Base-by-base conservation (phyloP, 2,113 vertebrate genomes). In the Onychostoma macrolepis region DNA sequence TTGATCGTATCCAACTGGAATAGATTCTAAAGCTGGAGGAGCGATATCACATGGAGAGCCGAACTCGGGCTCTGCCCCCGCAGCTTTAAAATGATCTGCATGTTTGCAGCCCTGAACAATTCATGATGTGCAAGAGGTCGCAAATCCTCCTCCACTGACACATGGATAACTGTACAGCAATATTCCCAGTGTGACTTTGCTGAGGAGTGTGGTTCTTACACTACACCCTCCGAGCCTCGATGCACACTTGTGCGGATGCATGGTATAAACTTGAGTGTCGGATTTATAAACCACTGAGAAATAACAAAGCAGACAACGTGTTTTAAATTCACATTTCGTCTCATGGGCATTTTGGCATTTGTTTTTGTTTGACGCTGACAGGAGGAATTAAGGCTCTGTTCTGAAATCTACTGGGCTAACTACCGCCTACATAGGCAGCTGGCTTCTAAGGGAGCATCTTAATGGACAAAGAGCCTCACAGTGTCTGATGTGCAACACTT, bases 121-220 rank as follows among this genome's bases (percentile, higher is more conserved):
- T 71, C 83, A 13, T 74, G 79, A 84, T 17, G 85, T 86, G 87
- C 69, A 85, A 77, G 85, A 84, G 86, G 63, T 48, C 81, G 74
- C 80, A 80, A 88, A 79, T 83, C 87, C 84, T 90, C 89, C 80
- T 86, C 80, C 41, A 74, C 24, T 85, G 77, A 65, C 77, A 86
- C 79, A 71, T 79, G 33, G 80, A 80, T 86, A 78, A 79, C 75
- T 88, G 88, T 71, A 74, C 67, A 58, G n/a, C 80, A 86, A 28
- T 58, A 17, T 88, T 77, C 80, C 84, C 83, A 85, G 10, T 50
- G 89, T 71, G 80, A 80, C 65, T 86, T 83, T 24, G 61, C 50
- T 56, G 90, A 72, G 87, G 85, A 38, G 71, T 69, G 84, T 85
- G 80, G 75, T 87, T 71, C 85, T 58, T 84, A 79, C 43, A 69